phyloP scores from a whole-genome alignment of 2,888 invertebrate genomes.

The Thymelicus sylvestris region DNA sequence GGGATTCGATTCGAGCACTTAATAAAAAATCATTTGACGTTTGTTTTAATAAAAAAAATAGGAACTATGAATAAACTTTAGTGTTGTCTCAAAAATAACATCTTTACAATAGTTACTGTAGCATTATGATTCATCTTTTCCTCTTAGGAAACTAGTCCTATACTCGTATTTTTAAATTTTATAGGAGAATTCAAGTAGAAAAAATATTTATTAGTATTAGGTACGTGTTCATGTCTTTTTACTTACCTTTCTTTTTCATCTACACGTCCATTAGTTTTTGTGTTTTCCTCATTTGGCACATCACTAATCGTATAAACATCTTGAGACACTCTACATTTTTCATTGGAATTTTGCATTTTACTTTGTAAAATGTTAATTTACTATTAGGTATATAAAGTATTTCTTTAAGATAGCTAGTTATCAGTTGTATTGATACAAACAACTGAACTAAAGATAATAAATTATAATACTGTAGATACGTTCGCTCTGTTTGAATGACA shows the following conservation, averaged over 20 bases:
- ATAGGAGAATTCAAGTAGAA: too few species aligned
- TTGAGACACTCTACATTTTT: constrained; percentile 25
- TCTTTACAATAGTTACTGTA: too few species aligned
- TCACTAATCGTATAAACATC: constrained; percentile 46
- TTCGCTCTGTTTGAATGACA: neutral
- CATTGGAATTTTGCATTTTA: constrained; percentile 5
- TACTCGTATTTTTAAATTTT: too few species aligned
- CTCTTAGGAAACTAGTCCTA: too few species aligned
- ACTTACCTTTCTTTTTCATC: constrained; percentile 45
- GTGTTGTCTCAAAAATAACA: too few species aligned
- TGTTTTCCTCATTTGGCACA: constrained; percentile 44
- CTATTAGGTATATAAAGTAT: too few species aligned
- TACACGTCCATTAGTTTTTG: constrained; percentile 39
- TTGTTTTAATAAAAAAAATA: too few species aligned
- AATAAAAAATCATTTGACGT: too few species aligned
- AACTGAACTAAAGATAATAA: neutral
- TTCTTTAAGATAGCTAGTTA: neutral
- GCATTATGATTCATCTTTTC: too few species aligned
- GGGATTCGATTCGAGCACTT: too few species aligned
- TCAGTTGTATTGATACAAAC: neutral
- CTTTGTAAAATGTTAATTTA: neutral
- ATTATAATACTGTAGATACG: neutral
- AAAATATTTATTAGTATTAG: too few species aligned
- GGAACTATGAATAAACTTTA: too few species aligned
- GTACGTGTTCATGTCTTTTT: neutral